Conservation (phyloP, 2,797 vertebrate genomes). For the Macrochelys suwanniensis region DNA sequence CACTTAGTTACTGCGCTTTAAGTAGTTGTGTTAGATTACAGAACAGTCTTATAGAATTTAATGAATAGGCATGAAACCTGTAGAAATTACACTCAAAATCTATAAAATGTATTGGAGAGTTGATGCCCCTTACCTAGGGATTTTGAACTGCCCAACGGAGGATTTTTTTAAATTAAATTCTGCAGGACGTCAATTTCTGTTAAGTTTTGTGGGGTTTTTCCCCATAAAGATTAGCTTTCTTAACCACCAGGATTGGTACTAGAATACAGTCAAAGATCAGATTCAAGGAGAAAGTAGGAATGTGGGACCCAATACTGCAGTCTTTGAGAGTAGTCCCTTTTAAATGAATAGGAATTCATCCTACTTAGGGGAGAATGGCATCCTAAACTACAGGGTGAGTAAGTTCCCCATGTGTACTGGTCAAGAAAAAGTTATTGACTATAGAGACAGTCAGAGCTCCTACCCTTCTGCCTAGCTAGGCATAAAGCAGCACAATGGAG, state of each 20-base stretch:
- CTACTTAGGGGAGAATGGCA: neutral
- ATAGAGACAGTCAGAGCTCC: neutral
- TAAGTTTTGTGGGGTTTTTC: neutral
- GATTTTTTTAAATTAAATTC: neutral
- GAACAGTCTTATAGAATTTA: neutral
- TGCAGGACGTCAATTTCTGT: neutral
- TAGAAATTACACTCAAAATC: neutral
- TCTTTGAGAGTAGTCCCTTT: neutral
- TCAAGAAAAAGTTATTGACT: neutral
- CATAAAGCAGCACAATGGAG: neutral
- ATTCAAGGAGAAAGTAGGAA: neutral
- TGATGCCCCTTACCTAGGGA: neutral
- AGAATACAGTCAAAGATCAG: neutral
- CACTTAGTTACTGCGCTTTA: neutral
- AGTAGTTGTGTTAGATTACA: neutral
- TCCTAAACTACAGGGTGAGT: neutral
- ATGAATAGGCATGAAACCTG: neutral
- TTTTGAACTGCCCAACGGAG: neutral
- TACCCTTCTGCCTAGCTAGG: neutral
- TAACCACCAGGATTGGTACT: neutral
- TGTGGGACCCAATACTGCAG: neutral
- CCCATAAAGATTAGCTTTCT: neutral
- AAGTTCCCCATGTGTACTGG: neutral
- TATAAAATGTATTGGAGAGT: neutral
- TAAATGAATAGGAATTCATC: neutral